Evolutionary conservation across 2,888 invertebrate genomes (phyloP), one percentile per base, ranked within the genome.

Genomic region (Mechanitis messenoides): DNA sequence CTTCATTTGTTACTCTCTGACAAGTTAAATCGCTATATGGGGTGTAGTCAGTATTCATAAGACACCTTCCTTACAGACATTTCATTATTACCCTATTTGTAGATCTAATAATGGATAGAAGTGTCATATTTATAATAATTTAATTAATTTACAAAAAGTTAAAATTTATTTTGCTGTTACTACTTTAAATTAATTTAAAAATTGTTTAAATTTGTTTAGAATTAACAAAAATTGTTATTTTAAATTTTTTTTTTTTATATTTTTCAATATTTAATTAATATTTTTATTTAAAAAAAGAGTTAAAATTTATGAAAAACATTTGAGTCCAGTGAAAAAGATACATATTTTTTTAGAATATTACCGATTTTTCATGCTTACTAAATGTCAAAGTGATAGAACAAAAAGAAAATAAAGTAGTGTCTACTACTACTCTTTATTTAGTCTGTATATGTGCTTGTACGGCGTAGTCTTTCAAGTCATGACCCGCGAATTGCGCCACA

Each of bases 1-100:
- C 59, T 62, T 80, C 82, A 85, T 85, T 83, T 80, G 79, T 83
- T 80, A 80, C 74, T 62, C 73, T 79, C 77, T 87, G 89, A 87
- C 87, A 88, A 84, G 79, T 86, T 88, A 86, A 88, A 84, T 78
- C 81, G 67, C 75, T 72, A 76, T 73, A 74, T 72, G 75, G 76
- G 75, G 69, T 71, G 74, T 82, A 79, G 83, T 85, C 83, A 80
- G 84, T 85, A 87, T 85, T 85, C 86, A 85, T 84, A 84, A 86
- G 84, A 83, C 78, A 84, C 82, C 84, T 82, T 83, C 77, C 79
- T 74, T 74, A 72, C 72, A 78, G 73, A 71, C 76, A 76, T 74
- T 77, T 81, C 79, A 77, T 81, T 83, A 81, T 74, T 78, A 79
- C 77, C 75, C 73, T 70, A 71, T 69, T 65, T 70, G 67, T 73